Conservation (phyloP, 2,113 vertebrate genomes). For the Crotophaga sulcirostris region DNA sequence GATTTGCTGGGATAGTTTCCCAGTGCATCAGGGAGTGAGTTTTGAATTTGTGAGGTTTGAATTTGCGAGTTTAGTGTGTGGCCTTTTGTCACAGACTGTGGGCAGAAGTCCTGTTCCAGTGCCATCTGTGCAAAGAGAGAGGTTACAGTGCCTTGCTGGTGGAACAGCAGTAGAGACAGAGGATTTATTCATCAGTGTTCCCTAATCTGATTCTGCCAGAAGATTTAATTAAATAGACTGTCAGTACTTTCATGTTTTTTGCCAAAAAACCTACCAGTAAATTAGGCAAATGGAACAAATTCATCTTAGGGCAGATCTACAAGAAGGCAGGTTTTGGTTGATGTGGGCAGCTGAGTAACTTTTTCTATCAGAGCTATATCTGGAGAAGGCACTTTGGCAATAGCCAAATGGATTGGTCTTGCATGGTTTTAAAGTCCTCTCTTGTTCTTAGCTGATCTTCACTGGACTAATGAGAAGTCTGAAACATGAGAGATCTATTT, state of each 20-base stretch:
- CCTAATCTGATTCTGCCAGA: background rate
- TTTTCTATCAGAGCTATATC: background rate
- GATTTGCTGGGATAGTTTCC: background rate
- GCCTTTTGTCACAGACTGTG: background rate
- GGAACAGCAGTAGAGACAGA: background rate
- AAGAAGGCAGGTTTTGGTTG: background rate
- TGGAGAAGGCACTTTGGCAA: background rate
- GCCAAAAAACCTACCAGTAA: background rate
- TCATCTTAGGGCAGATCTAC: background rate
- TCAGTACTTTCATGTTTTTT: background rate
- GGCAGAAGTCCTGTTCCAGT: background rate
- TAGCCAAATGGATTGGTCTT: background rate
- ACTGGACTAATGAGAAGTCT: background rate
- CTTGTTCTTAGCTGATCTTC: background rate
- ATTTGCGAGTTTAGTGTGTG: background rate
- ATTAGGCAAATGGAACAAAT: background rate
- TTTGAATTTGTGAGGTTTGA: background rate
- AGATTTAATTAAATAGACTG: background rate
- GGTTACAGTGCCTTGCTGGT: background rate
- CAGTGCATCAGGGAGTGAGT: background rate
- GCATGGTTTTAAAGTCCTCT: background rate
- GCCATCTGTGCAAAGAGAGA: fast-evolving
- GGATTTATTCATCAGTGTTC: background rate
- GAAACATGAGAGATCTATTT: background rate
- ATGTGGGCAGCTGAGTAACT: background rate